phyloP scores from a whole-genome alignment of 2,888 invertebrate genomes.

The Sipha maydis region DNA sequence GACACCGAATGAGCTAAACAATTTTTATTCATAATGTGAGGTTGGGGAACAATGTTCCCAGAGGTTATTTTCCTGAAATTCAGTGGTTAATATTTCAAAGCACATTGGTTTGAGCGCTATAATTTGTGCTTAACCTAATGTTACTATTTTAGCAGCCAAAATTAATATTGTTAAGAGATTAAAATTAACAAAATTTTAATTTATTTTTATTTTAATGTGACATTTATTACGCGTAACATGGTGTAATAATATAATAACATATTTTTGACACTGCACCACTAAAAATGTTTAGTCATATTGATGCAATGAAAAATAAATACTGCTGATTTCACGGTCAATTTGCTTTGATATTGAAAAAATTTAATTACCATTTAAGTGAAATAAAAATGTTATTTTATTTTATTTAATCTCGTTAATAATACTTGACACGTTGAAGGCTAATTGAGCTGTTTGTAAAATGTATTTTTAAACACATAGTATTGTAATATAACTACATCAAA shows the following conservation, averaged over 20 bases:
- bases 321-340: neutral
- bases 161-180: neutral
- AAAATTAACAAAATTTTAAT: neutral
- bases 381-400: too few relatives aligned
- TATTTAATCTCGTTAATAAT: neutral
- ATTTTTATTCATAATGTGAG: slow-evolving; percentile 58
- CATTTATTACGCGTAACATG: neutral
- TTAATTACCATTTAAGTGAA: neutral
- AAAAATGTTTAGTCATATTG: too few relatives aligned
- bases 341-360: neutral
- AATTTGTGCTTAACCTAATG: slow-evolving; percentile 12
- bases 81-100: slow-evolving; percentile 52
- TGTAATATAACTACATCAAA: neutral
- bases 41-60: slow-evolving; percentile 43
- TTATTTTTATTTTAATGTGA: neutral
- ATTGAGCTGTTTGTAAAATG: neutral
- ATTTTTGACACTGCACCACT: too few relatives aligned
- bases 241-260: neutral
- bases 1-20: slow-evolving; percentile 20
- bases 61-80: slow-evolving; percentile 58
- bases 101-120: slow-evolving; percentile 33
- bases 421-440: neutral
- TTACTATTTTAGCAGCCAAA: neutral
- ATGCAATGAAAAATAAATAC: too few relatives aligned
- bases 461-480: neutral